Base-by-base conservation (phyloP, 2,888 invertebrate species). In the Drosophila sordidula region DNA sequence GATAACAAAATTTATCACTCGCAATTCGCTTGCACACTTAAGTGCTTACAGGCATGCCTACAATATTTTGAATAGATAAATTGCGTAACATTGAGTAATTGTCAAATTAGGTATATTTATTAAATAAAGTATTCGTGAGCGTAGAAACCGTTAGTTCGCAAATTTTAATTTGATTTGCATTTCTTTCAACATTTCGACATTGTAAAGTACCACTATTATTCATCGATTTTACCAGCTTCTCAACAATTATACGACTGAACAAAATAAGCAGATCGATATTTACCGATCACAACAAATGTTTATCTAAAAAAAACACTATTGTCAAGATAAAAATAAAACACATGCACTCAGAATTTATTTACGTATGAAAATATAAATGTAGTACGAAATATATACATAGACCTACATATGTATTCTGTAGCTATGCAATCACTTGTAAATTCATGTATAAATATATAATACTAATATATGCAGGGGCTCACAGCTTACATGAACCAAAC, bases 241-340 rank as follows among this genome's bases (percentile, higher is more conserved):
- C 34, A 12, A 34, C 84, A 79, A 79, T 81, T 80, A 74, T 58
- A 67, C 81, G 79, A 84, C 84, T 84, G 80, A 80, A 57, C 58
- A 76, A 77, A 76, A 59, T 68, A 67, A 67, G 72, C 80, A 72
- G 87, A 86, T 84, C 87, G 87, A 84, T 86, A 84, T 84, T 84
- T 72, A 70, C 87, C 77, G 84, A 86, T 84, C 87, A 84, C 34
- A 84, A 87, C 81, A 84, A 86, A 78, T 76, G 78, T 74, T 75
- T 72, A 67, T 68, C 70, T 51, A 63, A 57, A 63, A 57, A 62
- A 70, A 80, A 71, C 58, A 68, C 71, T 70, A 71, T 76, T 66
- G 67, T 73, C 69, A 83, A 84, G 78, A 81, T 82, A 82, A 84
- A 82, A 87, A 87, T 87, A 82, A 77, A 84, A 81, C 83, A 83